Evolutionary conservation across 2,888 invertebrate species (phyloP).

Genomic region (Masnerella sp.): DNA sequence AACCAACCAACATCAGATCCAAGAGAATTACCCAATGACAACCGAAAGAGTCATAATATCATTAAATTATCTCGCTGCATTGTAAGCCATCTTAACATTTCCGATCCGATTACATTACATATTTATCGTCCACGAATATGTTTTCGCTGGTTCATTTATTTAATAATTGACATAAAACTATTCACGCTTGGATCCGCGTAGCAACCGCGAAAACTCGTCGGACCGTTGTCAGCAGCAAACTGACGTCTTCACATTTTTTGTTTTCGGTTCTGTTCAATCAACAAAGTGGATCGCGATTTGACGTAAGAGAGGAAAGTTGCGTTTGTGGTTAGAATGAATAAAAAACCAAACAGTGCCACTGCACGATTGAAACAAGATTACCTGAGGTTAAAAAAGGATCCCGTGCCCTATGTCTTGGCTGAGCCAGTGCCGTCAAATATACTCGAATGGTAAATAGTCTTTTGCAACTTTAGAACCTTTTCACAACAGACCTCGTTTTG

Average conservation of each 20-base stretch:
- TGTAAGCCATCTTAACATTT: slow-evolving; percentile 2
- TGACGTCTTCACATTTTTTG: not conserved
- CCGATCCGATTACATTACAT: slow-evolving; percentile 29
- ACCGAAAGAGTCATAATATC: no score
- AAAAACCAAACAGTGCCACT: slow-evolving; percentile 84
- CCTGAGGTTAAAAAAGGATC: slow-evolving; percentile 94
- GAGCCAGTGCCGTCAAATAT: slow-evolving; percentile 97
- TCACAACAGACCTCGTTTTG: no score
- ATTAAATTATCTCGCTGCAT: slow-evolving; percentile 1
- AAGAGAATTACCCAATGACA: no score
- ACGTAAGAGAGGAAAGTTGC: slow-evolving; percentile 1
- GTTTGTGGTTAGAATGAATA: slow-evolving; percentile 77
- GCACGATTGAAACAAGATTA: slow-evolving; percentile 97
- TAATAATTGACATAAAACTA: slow-evolving; percentile 31
- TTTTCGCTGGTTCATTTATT: slow-evolving; percentile 22
- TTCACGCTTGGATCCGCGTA: not conserved
- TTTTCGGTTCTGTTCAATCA: slow-evolving; percentile 13
- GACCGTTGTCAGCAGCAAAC: not conserved
- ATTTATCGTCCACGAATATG: slow-evolving; percentile 19
- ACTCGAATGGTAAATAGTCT: slow-evolving; percentile 97
- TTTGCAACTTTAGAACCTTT: no score
- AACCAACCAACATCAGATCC: no score
- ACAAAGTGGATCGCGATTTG: not conserved
- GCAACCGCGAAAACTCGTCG: not conserved
- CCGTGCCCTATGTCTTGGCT: slow-evolving; percentile 96